phyloP scores from a whole-genome alignment of 1,140 invertebrate species.

The Subanguina moxae region DNA sequence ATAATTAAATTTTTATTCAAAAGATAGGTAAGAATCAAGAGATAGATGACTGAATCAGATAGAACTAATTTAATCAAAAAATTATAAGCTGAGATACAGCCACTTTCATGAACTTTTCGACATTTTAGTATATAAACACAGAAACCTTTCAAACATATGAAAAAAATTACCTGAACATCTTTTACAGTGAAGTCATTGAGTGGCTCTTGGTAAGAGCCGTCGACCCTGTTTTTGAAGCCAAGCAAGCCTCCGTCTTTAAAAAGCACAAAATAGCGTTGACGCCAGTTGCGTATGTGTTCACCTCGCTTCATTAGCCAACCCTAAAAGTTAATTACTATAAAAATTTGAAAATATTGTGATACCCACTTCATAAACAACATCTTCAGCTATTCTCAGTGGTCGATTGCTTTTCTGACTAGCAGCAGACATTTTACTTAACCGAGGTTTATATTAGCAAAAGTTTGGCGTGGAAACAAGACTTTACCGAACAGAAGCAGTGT shows the following conservation, averaged over 20 bases:
- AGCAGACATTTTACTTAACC: conserved; percentile 35
- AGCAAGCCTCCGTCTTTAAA: conserved; percentile 85
- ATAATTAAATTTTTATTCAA: no score
- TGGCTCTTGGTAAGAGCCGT: conserved; percentile 66
- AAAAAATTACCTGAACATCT: conserved; percentile 63
- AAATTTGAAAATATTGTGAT: not conserved
- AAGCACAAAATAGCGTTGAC: conserved; percentile 88
- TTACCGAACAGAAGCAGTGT: not conserved
- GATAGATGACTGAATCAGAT: no score
- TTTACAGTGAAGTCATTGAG: conserved; percentile 98
- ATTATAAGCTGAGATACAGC: no score
- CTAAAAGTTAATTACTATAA: conserved; percentile 6
- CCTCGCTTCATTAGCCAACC: conserved; percentile 60
- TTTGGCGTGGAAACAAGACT: not conserved
- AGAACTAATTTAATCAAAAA: no score
- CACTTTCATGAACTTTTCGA: no score
- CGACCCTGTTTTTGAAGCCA: conserved; percentile 81
- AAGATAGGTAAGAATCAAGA: no score
- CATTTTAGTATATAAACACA: no score
- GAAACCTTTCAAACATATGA: no score
- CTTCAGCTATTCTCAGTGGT: conserved; percentile 21
- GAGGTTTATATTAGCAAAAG: no score
- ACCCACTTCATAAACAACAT: conserved; percentile 25
- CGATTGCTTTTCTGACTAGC: conserved; percentile 24
- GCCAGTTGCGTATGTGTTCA: conserved; percentile 78